phyloP scores from a whole-genome alignment of 2,113 vertebrate genomes.

The Eclectus roratus region DNA sequence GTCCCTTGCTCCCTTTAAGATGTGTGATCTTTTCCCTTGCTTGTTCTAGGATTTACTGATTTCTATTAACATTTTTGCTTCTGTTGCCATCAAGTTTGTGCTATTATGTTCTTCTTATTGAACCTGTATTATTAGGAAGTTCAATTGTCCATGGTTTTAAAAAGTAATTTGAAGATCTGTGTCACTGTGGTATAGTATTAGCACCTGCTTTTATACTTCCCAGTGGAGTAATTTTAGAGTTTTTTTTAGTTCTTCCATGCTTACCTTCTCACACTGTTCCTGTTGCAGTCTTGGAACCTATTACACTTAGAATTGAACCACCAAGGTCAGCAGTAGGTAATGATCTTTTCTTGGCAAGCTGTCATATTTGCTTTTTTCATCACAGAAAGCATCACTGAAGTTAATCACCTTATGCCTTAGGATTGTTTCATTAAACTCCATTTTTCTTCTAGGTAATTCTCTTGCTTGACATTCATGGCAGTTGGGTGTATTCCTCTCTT shows the following conservation, averaged over 20 bases:
- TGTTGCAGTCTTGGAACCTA: conserved; percentile 54
- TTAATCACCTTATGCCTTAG: neutral
- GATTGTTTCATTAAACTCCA: neutral
- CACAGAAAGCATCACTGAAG: neutral
- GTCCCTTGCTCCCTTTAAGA: neutral
- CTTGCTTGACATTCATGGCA: neutral
- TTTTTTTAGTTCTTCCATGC: neutral
- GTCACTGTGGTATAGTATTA: neutral
- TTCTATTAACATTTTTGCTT: neutral
- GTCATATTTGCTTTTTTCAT: neutral
- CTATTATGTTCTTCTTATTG: neutral
- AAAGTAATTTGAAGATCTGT: neutral
- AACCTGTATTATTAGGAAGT: neutral
- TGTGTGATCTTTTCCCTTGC: neutral
- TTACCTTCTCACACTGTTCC: conserved; percentile 5
- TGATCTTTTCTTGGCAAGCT: neutral
- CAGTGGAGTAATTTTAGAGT: neutral
- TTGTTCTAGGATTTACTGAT: neutral
- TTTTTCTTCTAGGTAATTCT: conserved; percentile 2
- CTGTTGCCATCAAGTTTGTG: neutral
- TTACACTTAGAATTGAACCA: conserved; percentile 52
- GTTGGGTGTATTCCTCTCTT: neutral
- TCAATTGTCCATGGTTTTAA: neutral
- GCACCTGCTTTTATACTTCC: neutral
- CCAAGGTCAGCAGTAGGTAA: conserved; percentile 64